These are phyloP conservation scores for Ambastaia sidthimunki DNA, from an alignment of 2,797 vertebrate genomes.

Conservation along the genomic window DNA sequence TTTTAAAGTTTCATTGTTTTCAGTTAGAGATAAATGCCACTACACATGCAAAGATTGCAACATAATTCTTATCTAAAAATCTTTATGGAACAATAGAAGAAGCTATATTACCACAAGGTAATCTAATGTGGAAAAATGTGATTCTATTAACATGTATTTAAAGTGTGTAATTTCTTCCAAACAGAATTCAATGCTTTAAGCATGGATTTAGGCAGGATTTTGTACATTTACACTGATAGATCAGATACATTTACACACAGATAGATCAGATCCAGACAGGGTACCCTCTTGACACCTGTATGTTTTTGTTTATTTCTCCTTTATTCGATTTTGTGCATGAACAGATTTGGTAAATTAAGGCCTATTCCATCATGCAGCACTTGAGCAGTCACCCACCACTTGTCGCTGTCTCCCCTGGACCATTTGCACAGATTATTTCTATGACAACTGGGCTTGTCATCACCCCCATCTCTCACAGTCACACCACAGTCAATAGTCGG, in stretches of 20 bases:
- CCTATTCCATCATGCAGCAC: conserved; percentile 10
- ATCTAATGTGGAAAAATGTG: background rate
- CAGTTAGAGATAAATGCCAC: background rate
- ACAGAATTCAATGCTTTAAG: background rate
- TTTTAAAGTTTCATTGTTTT: conserved; percentile 31
- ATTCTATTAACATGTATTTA: background rate
- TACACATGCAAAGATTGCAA: background rate
- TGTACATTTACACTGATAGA: background rate
- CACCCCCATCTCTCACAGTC: background rate
- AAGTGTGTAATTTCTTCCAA: background rate
- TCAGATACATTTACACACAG: too few relatives aligned
- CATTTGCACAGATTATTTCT: conserved; percentile 12
- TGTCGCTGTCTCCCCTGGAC: conserved; percentile 2
- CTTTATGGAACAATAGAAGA: background rate
- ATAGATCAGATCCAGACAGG: background rate
- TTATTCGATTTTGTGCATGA: background rate
- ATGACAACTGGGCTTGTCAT: conserved; percentile 15
- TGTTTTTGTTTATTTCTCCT: background rate
- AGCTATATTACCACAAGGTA: background rate
- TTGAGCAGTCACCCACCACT: conserved; percentile 10
- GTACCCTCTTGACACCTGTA: background rate
- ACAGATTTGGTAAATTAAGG: background rate
- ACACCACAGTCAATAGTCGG: background rate
- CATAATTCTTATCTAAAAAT: background rate
- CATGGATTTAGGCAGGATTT: background rate